phyloP scores from a whole-genome alignment of 2,888 invertebrate genomes.

The Linyphia triangularis region DNA sequence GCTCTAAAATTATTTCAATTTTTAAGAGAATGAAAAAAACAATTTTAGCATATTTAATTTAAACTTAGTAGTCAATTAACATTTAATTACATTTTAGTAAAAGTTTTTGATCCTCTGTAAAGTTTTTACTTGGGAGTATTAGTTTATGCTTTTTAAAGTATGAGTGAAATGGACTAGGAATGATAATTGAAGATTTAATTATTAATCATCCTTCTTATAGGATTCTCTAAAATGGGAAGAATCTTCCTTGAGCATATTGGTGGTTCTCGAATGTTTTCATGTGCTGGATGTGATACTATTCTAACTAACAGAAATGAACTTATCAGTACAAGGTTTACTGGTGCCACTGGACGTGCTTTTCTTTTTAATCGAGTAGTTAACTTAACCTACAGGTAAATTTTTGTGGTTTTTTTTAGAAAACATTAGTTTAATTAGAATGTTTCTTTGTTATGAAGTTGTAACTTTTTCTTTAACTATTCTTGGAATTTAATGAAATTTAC shows the following conservation, averaged over 20 bases:
- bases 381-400: conserved; percentile 87
- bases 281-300: conserved; percentile 97
- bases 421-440: neutral
- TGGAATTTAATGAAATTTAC: neutral
- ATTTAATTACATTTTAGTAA: too few species aligned
- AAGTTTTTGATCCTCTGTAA: too few species aligned
- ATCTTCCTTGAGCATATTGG: conserved; percentile 97
- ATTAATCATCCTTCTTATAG: neutral
- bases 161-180: too few species aligned
- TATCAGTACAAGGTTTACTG: conserved; percentile 97
- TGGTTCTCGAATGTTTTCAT: conserved; percentile 95
- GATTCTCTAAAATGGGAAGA: conserved; percentile 86
- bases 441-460: neutral
- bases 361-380: conserved; percentile 98
- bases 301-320: conserved; percentile 96
- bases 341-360: conserved; percentile 98
- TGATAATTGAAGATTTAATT: too few species aligned
- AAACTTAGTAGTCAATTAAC: too few species aligned
- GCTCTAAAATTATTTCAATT: too few species aligned
- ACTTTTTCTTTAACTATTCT: neutral
- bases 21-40: too few species aligned
- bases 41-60: too few species aligned
- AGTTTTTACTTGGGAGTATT: too few species aligned
- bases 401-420: neutral
- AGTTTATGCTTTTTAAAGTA: too few species aligned